Percentiles rank a stretch among this genome's conserved stretches.
Conservation (phyloP, 2,113 vertebrate species). For the Hoplias malabaricus region DNA sequence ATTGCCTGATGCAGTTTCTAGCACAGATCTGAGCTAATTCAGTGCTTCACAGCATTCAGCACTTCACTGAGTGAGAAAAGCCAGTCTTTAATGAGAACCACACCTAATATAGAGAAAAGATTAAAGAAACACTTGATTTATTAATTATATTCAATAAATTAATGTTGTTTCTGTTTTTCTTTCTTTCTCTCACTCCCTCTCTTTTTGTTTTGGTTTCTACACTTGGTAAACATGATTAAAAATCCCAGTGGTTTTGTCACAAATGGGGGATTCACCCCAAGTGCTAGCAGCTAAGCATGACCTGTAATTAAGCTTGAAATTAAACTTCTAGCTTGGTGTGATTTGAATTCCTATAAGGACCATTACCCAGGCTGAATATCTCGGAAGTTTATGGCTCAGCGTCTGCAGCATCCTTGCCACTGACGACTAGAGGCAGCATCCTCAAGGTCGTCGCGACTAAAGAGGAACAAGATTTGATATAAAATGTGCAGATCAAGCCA, state of each 20-base stretch:
- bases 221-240: constrained; percentile 36
- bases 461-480: constrained; percentile 36
- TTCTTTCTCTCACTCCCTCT: too few relatives aligned
- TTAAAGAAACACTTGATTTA: constrained; percentile 22
- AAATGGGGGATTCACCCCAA: constrained; percentile 29
- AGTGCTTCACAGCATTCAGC: background rate
- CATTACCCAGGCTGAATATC: constrained; percentile 38
- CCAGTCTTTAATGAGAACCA: background rate
- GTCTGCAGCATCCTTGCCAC: constrained; percentile 12
- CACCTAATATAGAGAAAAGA: background rate
- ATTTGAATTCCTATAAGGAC: constrained; percentile 39
- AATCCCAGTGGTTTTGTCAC: constrained; percentile 25
- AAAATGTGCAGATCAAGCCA: constrained; percentile 36
- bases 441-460: constrained; percentile 32
- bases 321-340: constrained; percentile 40
- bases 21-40: background rate
- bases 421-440: constrained; percentile 13
- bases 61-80: background rate
- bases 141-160: constrained; percentile 25
- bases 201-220: constrained; percentile 21
- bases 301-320: constrained; percentile 51
- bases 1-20: background rate
- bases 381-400: constrained; percentile 23
- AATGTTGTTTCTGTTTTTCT: background rate
- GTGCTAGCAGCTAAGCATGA: constrained; percentile 41